Base-by-base conservation (phyloP, 2,888 invertebrate genomes). In the Hemithea aestivaria region DNA sequence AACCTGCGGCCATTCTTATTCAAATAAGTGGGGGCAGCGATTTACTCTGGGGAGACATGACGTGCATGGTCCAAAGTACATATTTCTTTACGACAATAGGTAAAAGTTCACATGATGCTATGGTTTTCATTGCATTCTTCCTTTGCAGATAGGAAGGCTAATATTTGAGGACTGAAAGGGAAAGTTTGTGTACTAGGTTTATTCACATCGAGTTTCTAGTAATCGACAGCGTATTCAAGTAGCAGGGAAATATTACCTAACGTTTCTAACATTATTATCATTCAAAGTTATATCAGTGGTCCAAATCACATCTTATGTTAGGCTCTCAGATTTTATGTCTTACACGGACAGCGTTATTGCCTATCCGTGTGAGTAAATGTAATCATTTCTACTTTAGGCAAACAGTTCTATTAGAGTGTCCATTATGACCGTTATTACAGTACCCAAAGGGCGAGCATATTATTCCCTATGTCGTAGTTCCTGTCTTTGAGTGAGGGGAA, bases 1-100 rank as follows among this genome's bases (percentile, higher is more conserved):
- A 58, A 64, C 64, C 69, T 65, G 16, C 16, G 66, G 61, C 75
- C 62, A 80, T 82, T 83, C 79, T 83, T 80, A 84, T 84, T 84
- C 80, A 83, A 84, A 83, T 83, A 77, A 72, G 75, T 66, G 69
- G 66, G 66, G 72, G 58, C 72, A 64, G 62, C 65, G 78, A 76
- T 76, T 77, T 70, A 66, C 76, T 62, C 69, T 33, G 25, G 71
- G 67, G 74, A 70, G 49, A 52, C 56, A 58, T 56, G 71, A 60
- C 59, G 57, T 53, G 53, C 50, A 53, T 44, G 35, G 44, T 45
- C 45, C 43, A 51, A 50, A 51, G 43, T 48, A 51, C 48, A 48
- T 39, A 52, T 27, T 35, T 34, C 39, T 40, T 8, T 33, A 27
- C 31, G 42, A 37, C 45, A 42, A 36, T 36, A 33, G 38, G 23